Conservation (phyloP, 2,888 invertebrate genomes). For the Pristionchus japonicus region DNA sequence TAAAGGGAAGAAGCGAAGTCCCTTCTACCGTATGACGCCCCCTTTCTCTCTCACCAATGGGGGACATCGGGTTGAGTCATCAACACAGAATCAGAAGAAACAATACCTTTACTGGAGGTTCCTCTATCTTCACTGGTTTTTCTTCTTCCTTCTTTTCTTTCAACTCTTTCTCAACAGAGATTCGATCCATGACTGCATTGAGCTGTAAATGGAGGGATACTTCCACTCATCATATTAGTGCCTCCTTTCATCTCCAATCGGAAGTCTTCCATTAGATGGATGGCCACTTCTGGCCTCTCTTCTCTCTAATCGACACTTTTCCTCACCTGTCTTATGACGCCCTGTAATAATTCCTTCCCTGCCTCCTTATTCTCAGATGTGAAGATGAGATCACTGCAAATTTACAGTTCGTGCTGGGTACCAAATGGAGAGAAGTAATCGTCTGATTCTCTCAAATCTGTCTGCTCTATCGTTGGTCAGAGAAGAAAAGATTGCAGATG, state of each 20-base stretch:
- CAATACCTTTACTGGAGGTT: conserved; percentile 8
- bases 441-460: too few species aligned
- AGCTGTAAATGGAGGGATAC: conserved; percentile 56
- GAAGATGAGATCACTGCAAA: conserved; percentile 62
- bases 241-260: not conserved
- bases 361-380: conserved; percentile 61
- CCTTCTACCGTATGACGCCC: not conserved
- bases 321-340: conserved; percentile 67
- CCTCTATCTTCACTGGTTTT: conserved; percentile 54
- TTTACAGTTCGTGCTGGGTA: not conserved
- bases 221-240: conserved; percentile 18
- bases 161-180: conserved; percentile 57
- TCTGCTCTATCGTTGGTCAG: too few species aligned
- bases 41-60: not conserved
- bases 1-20: not conserved
- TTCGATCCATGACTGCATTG: conserved; percentile 64
- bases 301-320: not conserved
- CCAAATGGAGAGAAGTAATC: too few species aligned
- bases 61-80: not conserved
- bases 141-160: too few species aligned
- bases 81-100: not conserved
- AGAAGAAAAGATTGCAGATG: too few species aligned
- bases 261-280: conserved; percentile 20
- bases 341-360: conserved; percentile 64
- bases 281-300: not conserved